A percentile compares a stretch with the other conserved stretches of the same genome.
Evolutionary conservation across 2,888 invertebrate species (phyloP).

Genomic region (Macaria liturata): DNA sequence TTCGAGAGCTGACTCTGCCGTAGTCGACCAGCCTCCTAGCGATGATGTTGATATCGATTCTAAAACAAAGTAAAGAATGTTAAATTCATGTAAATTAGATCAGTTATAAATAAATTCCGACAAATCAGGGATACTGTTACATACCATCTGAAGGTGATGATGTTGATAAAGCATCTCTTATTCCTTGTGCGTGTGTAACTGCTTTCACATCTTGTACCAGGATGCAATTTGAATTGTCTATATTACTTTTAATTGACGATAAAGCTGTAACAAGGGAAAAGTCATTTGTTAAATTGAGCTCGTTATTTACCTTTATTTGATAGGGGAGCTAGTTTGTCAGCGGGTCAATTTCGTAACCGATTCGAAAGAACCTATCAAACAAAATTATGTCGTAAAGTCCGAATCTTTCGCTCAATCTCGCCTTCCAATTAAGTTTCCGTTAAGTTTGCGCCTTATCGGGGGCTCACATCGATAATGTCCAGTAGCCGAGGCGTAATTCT

Average conservation of each 20-base stretch:
- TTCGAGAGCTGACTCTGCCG: slow-evolving; percentile 81
- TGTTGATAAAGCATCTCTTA: slow-evolving; percentile 86
- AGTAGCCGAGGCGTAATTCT: slow-evolving; percentile 67
- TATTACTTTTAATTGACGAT: slow-evolving; percentile 94
- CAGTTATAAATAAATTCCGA: not conserved
- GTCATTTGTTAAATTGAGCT: slow-evolving; percentile 14
- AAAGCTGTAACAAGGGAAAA: slow-evolving; percentile 87
- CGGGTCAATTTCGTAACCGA: slow-evolving; percentile 21
- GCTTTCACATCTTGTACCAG: slow-evolving; percentile 95
- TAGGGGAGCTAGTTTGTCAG: slow-evolving; percentile 12
- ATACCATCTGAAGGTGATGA: slow-evolving; percentile 77
- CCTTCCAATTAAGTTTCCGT: slow-evolving; percentile 66
- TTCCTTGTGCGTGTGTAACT: slow-evolving; percentile 93
- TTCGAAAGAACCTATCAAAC: slow-evolving; percentile 33
- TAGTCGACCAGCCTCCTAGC: slow-evolving; percentile 76
- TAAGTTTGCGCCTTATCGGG: slow-evolving; percentile 62
- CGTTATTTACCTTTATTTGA: slow-evolving; percentile 18
- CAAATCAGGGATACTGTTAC: slow-evolving; percentile 25
- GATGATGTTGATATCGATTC: slow-evolving; percentile 86
- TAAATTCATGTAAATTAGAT: not conserved
- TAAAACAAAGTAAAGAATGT: slow-evolving; percentile 53
- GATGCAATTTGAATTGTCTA: slow-evolving; percentile 95
- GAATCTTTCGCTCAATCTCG: slow-evolving; percentile 57
- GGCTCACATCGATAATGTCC: slow-evolving; percentile 61
- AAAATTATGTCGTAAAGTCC: slow-evolving; percentile 46